Base-by-base conservation (phyloP, 1,140 invertebrate genomes). In the Chironomus tepperi region DNA sequence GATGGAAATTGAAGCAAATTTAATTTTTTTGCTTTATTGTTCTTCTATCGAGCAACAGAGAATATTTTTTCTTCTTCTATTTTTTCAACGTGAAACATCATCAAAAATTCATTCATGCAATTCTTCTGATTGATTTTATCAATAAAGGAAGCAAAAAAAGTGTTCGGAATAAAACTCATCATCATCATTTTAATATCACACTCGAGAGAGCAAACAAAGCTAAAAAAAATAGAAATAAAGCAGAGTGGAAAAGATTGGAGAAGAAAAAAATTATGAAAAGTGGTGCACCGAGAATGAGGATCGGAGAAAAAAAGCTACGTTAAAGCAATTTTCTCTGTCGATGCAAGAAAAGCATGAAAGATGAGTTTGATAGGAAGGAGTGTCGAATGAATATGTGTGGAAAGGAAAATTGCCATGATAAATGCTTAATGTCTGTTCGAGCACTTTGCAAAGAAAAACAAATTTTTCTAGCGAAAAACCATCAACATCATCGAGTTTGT, bases 361-460 rank as follows among this genome's bases (percentile, higher is more conserved):
- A 57, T 12, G 47, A 57, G n/a, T 57, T 12, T 57, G n/a, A 70
- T 19, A 18, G 65, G 18, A 70, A 67, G 64, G 12, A 57, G n/a
- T 57, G n/a, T 57, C 47, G 24, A 34, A 57, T 15, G 47, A 57
- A 57, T 12, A 57, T 57, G 47, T 57, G 47, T 57, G 47, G 47
- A 57, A 57, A 15, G 12, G 65, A 70, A 70, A 70, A 70, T 70
- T 70, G 65, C 65, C 65, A 70, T 70, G 65, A 70, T 70, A 70
- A 70, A 70, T 70, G 65, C 65, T 19, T 70, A 70, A 70, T 19
- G 18, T 21, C 65, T 19, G 9, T 73, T 74, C 73, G 47, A 75
- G 18, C 21, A 75, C 47, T 74, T 75, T 73, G 9, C 47, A 57
- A 34, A 42, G 43, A 42, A 18, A 65, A 74, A 72, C 9, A 70